Evolutionary conservation across 2,888 invertebrate species (phyloP), one percentile per base, ranked within the genome.

Genomic region (Neuroscelio doddi): DNA sequence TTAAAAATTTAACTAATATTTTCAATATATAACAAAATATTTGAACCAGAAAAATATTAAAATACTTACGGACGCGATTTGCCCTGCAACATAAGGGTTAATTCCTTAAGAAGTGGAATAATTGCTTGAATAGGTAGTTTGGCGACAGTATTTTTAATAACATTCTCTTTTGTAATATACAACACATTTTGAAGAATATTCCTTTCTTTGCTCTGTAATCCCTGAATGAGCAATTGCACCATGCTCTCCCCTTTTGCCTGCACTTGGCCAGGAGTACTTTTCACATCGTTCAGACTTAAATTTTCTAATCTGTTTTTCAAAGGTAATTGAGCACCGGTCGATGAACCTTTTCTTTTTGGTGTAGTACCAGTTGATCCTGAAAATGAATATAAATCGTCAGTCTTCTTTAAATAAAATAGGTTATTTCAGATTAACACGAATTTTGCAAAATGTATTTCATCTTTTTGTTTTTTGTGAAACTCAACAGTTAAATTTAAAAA

Each of bases 261-360:
- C n/a, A 86, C 85, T 68, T 87, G 87, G 4, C 87, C 86, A 2
- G 85, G 77, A 1, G 74, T 55, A 55, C 69, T 79, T 57, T 80
- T 72, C 27, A 83, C 81, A 38, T 88, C 86, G 70, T 90, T 90
- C 15, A 95, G 80, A 14, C 92, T 90, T 16, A 96, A 86, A 83
- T 95, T 95, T 69, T 93, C 92, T 15, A 96, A 83, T 24, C 96
- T 87, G 5, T 91, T 90, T 80, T 95, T 95, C 89, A 96, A 91
- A 0, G 95, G 93, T 8, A 94, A 89, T 83, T 94, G 91, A 27
- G 88, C 75, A 42, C 79, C 82, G 1, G 79, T 65, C 12, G 80
- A 75, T 30, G 80, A 78, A 67, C 75, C 73, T 76, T 83, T 84
- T 69, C 85, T 76, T 72, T 86, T 85, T 16, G 74, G 34, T 8